Base-by-base conservation (phyloP, 2,113 vertebrate genomes). In the Gobio gobio region DNA sequence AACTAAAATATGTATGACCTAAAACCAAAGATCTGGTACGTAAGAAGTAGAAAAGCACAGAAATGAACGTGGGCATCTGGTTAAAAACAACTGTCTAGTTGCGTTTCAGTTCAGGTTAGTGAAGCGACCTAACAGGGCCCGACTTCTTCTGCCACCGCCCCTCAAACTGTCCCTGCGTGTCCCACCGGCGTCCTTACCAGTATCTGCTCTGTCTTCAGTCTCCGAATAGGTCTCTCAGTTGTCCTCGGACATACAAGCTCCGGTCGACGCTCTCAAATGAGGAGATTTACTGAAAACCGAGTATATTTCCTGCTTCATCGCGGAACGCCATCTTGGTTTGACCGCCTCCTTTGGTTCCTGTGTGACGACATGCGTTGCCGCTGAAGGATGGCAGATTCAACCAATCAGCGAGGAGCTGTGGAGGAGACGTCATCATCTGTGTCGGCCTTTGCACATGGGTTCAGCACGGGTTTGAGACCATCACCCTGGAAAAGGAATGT, bases 311-410 rank as follows among this genome's bases (percentile, higher is more conserved):
- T 93, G 93, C 87, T 93, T 93, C 92, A 90, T 89, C 92, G 93
- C 92, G 89, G 90, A 92, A 91, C 94, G 94, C 95, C 95, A 95
- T 95, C 93, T 95, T 96, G 94, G 88, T 92, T 92, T 90, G 86
- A 92, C 51, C 87, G 84, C 90, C 89, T 88, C 72, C 74, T 83
- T 89, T 89, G 88, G 90, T 92, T 94, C 92, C 94, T 93, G 90
- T 92, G 49, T 92, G 91, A 91, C 88, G 93, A 92, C 92, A 93
- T 89, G 78, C 29, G 77, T 63, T 66, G 12, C 14, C 0, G 6
- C 24, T 76, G 33, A 82, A 26, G 89, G 90, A 93, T 90, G 86
- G 86, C 58, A 87, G 43, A 20, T 49, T 78, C 10, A 45, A 51
- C 88, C 90, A 89, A 86, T 87, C 58, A 54, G 22, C 18, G 36